A percentile compares a stretch with the other conserved stretches of the same genome.
Conservation (phyloP, 2,888 invertebrate species). For the Cryptosula pallasiana region DNA sequence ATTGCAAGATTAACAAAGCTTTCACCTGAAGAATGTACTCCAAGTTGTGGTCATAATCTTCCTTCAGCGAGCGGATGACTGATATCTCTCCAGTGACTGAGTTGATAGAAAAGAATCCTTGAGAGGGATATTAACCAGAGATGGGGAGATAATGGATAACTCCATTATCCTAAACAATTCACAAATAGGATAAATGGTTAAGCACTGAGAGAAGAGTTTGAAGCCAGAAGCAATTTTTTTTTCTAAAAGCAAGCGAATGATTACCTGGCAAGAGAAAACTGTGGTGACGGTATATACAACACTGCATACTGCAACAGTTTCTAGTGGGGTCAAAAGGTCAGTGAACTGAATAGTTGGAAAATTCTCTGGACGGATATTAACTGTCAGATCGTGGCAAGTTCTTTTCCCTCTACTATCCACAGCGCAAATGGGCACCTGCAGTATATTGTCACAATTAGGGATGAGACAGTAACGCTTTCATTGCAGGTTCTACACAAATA, state of each 20-base stretch:
- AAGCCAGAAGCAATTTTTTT: too few relatives aligned
- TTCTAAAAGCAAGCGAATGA: background rate
- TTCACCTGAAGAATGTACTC: background rate
- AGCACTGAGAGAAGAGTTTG: too few relatives aligned
- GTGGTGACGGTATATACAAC: slow-evolving; percentile 9
- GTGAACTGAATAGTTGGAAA: background rate
- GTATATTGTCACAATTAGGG: background rate
- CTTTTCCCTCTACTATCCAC: slow-evolving; percentile 19
- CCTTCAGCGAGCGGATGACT: slow-evolving; percentile 19
- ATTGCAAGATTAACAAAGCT: background rate
- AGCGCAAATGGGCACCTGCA: slow-evolving; percentile 8
- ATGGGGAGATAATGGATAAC: slow-evolving; percentile 24
- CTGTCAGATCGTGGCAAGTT: background rate
- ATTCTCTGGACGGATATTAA: background rate
- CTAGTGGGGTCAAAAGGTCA: background rate
- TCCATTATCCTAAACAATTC: slow-evolving; percentile 15
- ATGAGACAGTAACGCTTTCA: too few relatives aligned
- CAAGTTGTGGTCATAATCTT: slow-evolving; percentile 5
- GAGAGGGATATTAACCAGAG: slow-evolving; percentile 34
- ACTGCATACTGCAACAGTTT: background rate
- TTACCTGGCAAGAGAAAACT: background rate
- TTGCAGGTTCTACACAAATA: too few relatives aligned
- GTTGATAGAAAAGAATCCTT: slow-evolving; percentile 37
- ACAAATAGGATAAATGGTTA: too few relatives aligned
- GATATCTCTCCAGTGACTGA: slow-evolving; percentile 28